These are phyloP conservation scores for Drosophila fungiperda DNA, from an alignment of 2,888 invertebrate genomes.

Conservation along the genomic window DNA sequence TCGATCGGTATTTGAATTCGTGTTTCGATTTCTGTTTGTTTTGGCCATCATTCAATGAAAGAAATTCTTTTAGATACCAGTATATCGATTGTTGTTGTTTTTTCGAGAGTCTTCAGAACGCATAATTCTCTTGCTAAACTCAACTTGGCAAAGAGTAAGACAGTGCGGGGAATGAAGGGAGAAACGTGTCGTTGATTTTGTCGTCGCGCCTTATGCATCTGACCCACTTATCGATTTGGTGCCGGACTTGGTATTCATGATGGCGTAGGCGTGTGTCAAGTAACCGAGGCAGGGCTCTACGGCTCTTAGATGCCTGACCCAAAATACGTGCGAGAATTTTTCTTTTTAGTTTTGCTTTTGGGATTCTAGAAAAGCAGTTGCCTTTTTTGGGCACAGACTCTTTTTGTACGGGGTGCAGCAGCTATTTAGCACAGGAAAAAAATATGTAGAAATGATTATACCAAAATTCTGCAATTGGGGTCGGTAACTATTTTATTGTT, in stretches of 20 bases:
- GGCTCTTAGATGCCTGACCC: conserved; percentile 34
- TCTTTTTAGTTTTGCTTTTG: background rate
- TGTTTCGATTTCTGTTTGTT: conserved; percentile 55
- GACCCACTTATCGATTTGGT: conserved; percentile 71
- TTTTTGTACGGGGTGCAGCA: background rate
- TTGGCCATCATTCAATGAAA: conserved; percentile 56
- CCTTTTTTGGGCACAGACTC: background rate
- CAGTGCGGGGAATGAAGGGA: background rate
- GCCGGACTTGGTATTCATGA: conserved; percentile 73
- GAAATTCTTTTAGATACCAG: conserved; percentile 62
- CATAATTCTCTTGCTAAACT: conserved; percentile 61
- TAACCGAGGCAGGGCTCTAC: conserved; percentile 6
- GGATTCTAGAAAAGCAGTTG: conserved; percentile 6
- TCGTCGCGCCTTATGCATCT: conserved; percentile 79
- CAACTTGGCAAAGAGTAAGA: conserved; percentile 6
- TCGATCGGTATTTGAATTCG: conserved; percentile 41
- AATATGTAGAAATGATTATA: background rate
- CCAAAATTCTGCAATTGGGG: background rate
- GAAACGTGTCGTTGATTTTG: conserved; percentile 31
- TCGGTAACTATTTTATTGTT: background rate
- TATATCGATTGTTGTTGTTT: conserved; percentile 27
- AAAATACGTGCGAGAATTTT: conserved; percentile 45
- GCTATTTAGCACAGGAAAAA: conserved; percentile 34
- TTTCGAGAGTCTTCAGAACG: conserved; percentile 34
- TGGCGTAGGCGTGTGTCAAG: conserved; percentile 47